A percentile compares a stretch with the other conserved stretches of the same genome.
Conservation (phyloP, 1,140 invertebrate genomes). For the Papilio helenus region DNA sequence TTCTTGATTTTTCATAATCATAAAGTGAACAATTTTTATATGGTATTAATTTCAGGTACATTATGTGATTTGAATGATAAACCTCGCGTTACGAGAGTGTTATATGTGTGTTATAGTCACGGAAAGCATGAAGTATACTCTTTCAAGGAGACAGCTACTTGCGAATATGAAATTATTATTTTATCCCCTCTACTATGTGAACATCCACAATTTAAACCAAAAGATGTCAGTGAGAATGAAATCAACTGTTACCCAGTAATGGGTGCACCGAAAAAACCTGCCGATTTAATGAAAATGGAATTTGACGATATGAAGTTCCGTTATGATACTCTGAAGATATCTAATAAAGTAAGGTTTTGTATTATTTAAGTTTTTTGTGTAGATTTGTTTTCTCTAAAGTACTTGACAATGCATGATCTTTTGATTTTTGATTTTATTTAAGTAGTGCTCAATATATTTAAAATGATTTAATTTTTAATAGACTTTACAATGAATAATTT, state of each 20-base stretch:
- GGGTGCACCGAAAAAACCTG: conserved; percentile 89
- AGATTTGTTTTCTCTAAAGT: conserved; percentile 4
- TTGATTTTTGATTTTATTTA: conserved; percentile 11
- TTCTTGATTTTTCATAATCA: not conserved
- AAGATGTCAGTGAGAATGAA: conserved; percentile 90
- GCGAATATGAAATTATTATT: conserved; percentile 96
- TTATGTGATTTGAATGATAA: conserved; percentile 95
- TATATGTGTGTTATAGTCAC: conserved; percentile 93
- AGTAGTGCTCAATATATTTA: not conserved
- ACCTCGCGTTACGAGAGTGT: conserved; percentile 90
- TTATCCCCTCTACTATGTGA: conserved; percentile 92
- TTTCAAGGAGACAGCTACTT: conserved; percentile 96
- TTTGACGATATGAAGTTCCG: conserved; percentile 87
- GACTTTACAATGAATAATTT: too few relatives aligned
- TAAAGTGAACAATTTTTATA: not conserved
- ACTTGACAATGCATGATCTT: not conserved
- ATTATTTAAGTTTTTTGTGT: conserved; percentile 36
- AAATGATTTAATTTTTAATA: conserved; percentile 27
- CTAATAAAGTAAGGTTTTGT: conserved; percentile 59
- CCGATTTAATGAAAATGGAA: conserved; percentile 88
- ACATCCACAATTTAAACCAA: conserved; percentile 95
- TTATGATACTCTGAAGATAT: conserved; percentile 82
- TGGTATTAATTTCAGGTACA: conserved; percentile 84
- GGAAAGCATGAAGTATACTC: conserved; percentile 96
- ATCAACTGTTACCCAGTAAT: conserved; percentile 91